Percentiles rank a stretch among this genome's conserved stretches.
Evolutionary conservation across 2,888 invertebrate genomes (phyloP).

Genomic region (Dastarcus helophoroides): DNA sequence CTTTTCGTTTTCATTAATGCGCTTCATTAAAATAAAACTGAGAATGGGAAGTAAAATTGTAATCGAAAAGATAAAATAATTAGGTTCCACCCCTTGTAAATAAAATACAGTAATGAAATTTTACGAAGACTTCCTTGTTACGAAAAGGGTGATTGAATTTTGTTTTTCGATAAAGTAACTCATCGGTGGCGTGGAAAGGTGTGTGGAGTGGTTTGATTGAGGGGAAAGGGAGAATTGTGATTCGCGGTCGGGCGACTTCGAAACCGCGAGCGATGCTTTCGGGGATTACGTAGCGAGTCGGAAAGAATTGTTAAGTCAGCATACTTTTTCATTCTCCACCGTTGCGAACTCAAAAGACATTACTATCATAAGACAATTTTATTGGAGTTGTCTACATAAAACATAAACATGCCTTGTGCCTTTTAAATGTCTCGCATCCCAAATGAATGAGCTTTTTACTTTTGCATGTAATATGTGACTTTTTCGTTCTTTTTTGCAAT

Average conservation of each 20-base stretch:
- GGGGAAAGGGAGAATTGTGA: conserved; percentile 1
- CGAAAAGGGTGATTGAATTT: no score
- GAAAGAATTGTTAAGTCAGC: conserved; percentile 30
- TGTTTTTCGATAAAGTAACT: no score
- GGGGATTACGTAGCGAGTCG: conserved; percentile 29
- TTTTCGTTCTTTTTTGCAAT: conserved; percentile 15
- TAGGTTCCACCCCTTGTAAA: no score
- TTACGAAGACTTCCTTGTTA: no score
- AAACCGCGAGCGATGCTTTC: conserved; percentile 25
- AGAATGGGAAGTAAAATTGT: no score
- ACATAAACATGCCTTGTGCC: conserved; percentile 19
- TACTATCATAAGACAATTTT: conserved; percentile 25
- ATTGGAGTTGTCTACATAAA: conserved; percentile 24
- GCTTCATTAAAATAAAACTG: no score
- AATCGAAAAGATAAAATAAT: no score
- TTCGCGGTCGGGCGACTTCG: conserved; percentile 21
- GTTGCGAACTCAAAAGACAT: conserved; percentile 23
- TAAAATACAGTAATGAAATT: no score
- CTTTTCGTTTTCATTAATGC: no score
- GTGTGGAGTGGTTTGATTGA: neutral
- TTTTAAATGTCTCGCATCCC: conserved; percentile 20
- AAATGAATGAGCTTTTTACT: conserved; percentile 18
- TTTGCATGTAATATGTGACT: neutral
- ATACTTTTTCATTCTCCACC: conserved; percentile 25
- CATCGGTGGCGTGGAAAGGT: neutral